Base-by-base conservation (phyloP, 2,113 vertebrate species). In the Nothobranchius kuhntae region DNA sequence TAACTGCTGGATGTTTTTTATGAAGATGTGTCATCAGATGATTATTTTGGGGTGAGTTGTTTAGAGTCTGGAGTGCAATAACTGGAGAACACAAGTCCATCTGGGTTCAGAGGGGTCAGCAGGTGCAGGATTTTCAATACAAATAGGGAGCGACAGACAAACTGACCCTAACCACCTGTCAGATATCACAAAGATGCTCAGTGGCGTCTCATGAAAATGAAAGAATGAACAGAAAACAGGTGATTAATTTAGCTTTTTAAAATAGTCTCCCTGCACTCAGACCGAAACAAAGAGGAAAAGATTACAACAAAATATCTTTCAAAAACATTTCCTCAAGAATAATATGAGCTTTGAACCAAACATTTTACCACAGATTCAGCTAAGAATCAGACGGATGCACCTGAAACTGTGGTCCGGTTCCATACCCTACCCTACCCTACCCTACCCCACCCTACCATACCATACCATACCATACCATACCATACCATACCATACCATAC, bases 161-260 rank as follows among this genome's bases (percentile, higher is more conserved):
- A 73, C 74, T 61, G 58, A 46, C 60, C 66, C 7, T 44, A 40
- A 13, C 70, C 73, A 73, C 68, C 71, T 78, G 71, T 30, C 50
- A 61, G 45, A 62, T 50, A 73, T 74, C 46, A 57, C 53, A 47
- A 26, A 46, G 35, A 24, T 53, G 11, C 61, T 10, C 38, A 3
- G 3, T 52, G 35, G 12, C 9, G 30, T 55, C 12, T 9, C 13
- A 11, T 11, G 9, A 11, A 12, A 12, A 35, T 13, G 14, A 36
- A 54, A 54, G 26, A 13, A 8, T 38, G 26, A 44, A 44, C 11
- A 44, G 7, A 44, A 45, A 40, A 40, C 4, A 7, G 9, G 9
- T 40, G 38, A 7, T 45, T 45, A 4, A 42, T 42, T 42, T 42
- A 7, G 30, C 30, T 30, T 30, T 30, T 30, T 4, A 3, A 30